Percentiles rank a stretch among this genome's conserved stretches.
Evolutionary conservation across 2,113 vertebrate species (phyloP).

Genomic region (Clarias batrachus): DNA sequence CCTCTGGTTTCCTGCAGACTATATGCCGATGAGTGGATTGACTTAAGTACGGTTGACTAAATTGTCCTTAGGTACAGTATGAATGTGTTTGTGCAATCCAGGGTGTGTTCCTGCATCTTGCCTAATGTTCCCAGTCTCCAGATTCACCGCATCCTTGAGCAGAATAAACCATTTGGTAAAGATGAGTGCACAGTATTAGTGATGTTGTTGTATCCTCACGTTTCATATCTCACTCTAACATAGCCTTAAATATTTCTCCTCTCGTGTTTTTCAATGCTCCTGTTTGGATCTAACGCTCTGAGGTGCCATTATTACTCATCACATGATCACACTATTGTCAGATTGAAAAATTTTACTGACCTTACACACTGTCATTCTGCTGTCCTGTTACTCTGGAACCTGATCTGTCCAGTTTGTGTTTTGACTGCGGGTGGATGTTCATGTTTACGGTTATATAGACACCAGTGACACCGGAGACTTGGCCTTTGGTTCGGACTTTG

Average conservation of each 20-base stretch:
- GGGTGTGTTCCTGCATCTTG: not conserved
- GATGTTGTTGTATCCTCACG: not conserved
- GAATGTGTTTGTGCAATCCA: not conserved
- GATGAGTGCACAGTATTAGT: not conserved
- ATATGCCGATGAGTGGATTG: not conserved
- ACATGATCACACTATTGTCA: slow-evolving; percentile 18
- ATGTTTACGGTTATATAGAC: slow-evolving; percentile 33
- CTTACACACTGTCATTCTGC: not conserved
- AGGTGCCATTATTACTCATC: slow-evolving; percentile 22
- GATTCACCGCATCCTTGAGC: not conserved
- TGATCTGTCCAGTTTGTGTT: slow-evolving; percentile 5
- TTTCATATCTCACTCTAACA: not conserved
- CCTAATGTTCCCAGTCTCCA: not conserved
- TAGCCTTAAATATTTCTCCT: not conserved
- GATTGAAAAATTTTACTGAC: not conserved
- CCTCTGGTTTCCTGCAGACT: not conserved
- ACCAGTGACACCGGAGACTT: slow-evolving; percentile 47
- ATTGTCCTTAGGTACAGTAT: not conserved
- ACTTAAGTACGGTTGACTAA: too few relatives aligned
- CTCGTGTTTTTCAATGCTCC: not conserved
- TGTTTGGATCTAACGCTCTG: not conserved
- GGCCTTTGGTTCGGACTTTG: slow-evolving; percentile 33
- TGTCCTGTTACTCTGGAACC: slow-evolving; percentile 6
- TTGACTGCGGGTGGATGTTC: slow-evolving; percentile 27
- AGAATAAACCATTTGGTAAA: not conserved